phyloP scores from a whole-genome alignment of 2,113 vertebrate species.

The Delphinus delphis region DNA sequence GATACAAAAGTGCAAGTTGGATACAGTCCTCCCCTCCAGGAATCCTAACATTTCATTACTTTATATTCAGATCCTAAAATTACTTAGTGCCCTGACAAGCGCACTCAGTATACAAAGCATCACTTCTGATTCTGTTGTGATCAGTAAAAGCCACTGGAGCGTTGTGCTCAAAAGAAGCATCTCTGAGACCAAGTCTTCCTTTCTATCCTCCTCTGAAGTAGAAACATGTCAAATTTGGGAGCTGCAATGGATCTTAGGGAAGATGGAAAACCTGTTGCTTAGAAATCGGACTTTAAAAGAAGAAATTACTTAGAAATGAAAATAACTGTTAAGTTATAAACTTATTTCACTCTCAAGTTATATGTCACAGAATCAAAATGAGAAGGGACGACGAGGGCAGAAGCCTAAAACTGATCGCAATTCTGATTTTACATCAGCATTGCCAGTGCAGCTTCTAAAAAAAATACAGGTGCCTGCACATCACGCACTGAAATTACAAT shows the following conservation, averaged over 20 bases:
- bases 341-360: background rate
- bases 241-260: background rate
- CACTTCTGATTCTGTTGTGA: background rate
- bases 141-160: background rate
- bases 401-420: background rate
- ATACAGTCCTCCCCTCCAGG: background rate
- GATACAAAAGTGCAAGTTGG: background rate
- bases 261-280: background rate
- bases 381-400: rapidly evolving
- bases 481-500: background rate
- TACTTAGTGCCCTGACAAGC: background rate
- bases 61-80: background rate
- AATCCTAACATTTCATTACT: background rate
- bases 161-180: too few species aligned
- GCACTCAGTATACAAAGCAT: background rate
- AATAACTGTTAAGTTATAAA: background rate
- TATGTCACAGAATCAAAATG: background rate
- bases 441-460: background rate
- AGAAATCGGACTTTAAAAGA: background rate
- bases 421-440: background rate
- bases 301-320: background rate
- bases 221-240: background rate
- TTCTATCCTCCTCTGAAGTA: background rate
- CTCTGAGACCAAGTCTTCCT: background rate
- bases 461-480: background rate